Evolutionary conservation across 2,797 vertebrate species (phyloP), one percentile per base, ranked within the genome.

Genomic region (Phoxinus dragarum): DNA sequence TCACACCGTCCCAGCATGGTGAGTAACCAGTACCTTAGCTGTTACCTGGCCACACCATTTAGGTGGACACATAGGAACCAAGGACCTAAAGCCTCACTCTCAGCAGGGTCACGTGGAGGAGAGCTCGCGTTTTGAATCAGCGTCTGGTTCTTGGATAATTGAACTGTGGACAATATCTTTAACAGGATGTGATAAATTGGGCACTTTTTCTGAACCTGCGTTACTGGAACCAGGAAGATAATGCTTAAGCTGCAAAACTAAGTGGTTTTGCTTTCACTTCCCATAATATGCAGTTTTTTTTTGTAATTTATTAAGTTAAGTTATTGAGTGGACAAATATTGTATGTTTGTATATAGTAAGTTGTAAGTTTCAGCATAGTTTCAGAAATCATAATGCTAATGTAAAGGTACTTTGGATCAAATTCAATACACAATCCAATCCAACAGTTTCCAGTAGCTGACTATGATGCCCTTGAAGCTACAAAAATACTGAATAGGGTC

Each of bases 1-100:
- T 94, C 91, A 89, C 92, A 93, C 91, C 93, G 90, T 94, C 94
- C 93, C 84, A 88, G 94, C 90, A 96, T 96, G 95, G 95, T 96
- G 95, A 96, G 95, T 96, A 95, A 56, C 71, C 61, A 71, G 49
- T 81, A 80, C 19, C 42, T 86, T 67, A 36, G 67, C 38, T 69
- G 56, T 82, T 66, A 71, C 75, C 86, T 77, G 82, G 61, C 64
- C 78, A 74, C 90, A 87, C 79, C 88, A 86, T 86, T 86, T 42
- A 84, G 67, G 86, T 89, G 81, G 82, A 85, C 86, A 82, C 72
- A 82, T 82, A 88, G 21, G 91, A 87, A 87, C 81, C 49, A 78
- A 85, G 61, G 47, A 82, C 82, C 71, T 14, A 61, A 23, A 36
- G 49, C 85, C 54, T 78, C 73, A 82, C 3, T 10, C n/a, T 78